A percentile compares a stretch with the other conserved stretches of the same genome.
Conservation (phyloP, 2,113 vertebrate species). For the Podarcis muralis region DNA sequence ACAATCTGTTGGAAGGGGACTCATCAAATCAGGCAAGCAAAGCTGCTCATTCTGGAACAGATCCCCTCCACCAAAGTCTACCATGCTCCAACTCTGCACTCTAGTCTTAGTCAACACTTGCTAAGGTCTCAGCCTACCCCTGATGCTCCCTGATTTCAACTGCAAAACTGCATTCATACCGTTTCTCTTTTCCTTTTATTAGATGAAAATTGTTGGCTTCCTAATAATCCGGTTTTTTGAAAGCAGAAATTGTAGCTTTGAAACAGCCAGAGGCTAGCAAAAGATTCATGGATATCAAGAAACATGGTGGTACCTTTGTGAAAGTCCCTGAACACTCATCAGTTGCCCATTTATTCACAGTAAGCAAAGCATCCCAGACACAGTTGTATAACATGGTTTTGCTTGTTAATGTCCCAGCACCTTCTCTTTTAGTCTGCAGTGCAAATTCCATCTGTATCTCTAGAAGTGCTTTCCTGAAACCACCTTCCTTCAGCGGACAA, state of each 20-base stretch:
- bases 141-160: background rate
- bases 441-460: too few relatives aligned
- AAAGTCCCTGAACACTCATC: background rate
- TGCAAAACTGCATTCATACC: background rate
- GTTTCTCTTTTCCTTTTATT: background rate
- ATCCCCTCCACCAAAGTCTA: background rate
- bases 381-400: background rate
- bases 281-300: background rate
- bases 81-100: background rate
- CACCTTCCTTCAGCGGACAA: too few relatives aligned
- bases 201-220: background rate
- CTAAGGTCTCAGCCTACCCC: background rate
- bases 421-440: too few relatives aligned
- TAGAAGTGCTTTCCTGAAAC: too few relatives aligned
- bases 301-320: background rate
- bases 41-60: background rate
- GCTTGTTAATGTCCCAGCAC: too few relatives aligned
- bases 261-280: background rate
- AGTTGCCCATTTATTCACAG: background rate
- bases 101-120: background rate
- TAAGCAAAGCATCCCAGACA: background rate
- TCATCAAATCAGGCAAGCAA: background rate
- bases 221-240: too few relatives aligned
- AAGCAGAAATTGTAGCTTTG: too few relatives aligned
- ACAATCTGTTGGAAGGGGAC: background rate